phyloP scores from a whole-genome alignment of 2,888 invertebrate species.

The Acanthosepion esculentum region DNA sequence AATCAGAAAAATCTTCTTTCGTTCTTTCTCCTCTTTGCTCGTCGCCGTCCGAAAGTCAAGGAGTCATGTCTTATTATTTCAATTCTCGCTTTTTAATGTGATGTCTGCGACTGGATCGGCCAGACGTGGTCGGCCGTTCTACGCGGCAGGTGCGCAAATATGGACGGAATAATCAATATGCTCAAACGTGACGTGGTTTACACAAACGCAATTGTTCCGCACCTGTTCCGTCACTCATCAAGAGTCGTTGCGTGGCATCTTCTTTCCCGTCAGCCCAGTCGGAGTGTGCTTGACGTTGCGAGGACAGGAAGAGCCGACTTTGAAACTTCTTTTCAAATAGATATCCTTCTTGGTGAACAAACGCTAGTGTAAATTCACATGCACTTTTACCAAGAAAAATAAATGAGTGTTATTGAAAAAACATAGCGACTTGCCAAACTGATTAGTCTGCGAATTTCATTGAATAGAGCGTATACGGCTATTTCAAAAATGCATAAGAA shows the following conservation, averaged over 20 bases:
- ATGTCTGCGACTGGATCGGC: neutral
- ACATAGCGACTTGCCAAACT: too few relatives aligned
- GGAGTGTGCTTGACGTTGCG: too few relatives aligned
- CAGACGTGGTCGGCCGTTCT: neutral
- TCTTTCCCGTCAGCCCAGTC: neutral
- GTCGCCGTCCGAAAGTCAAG: neutral
- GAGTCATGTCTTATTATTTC: neutral
- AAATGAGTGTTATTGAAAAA: too few relatives aligned
- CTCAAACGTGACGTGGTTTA: conserved; percentile 21
- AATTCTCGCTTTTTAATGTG: neutral
- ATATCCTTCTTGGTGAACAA: too few relatives aligned
- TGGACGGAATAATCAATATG: neutral
- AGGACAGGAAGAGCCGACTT: too few relatives aligned
- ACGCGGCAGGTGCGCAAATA: neutral
- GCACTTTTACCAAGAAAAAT: too few relatives aligned
- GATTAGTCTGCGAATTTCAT: too few relatives aligned
- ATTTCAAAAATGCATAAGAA: too few relatives aligned
- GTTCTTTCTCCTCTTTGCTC: neutral
- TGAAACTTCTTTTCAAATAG: too few relatives aligned
- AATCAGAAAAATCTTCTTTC: too few relatives aligned
- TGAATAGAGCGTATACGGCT: too few relatives aligned
- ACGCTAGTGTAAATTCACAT: too few relatives aligned
- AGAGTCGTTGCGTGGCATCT: neutral
- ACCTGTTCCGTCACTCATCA: conserved; percentile 2
- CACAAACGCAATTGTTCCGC: neutral